Evolutionary conservation across 2,888 invertebrate species (phyloP), one percentile per base, ranked within the genome.

Genomic region (Lymantria monacha): DNA sequence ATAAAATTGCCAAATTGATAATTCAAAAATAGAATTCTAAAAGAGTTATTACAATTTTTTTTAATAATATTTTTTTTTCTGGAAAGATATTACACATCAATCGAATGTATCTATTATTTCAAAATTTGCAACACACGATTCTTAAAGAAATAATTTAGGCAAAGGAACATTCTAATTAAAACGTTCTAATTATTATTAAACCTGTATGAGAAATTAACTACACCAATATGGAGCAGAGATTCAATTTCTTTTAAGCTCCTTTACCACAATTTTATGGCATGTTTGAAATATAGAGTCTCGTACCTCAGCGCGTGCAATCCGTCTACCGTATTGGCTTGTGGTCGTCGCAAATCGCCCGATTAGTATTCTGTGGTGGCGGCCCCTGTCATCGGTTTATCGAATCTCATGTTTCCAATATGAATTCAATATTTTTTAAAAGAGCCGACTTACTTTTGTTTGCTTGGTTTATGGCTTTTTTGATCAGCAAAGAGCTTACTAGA

Each of bases 331-430:
- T 67, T 69, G 68, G 75, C 68, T 70, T 79, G 85, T 69, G 84
- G 85, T 81, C 61, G 65, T 61, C 59, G 72, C 75, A 81, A 85
- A 84, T 85, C 81, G 77, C 70, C 70, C 79, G 79, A 80, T 84
- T 81, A 83, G 81, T 80, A 83, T 81, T 79, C 75, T 80, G 83
- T 60, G 85, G 83, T 75, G 69, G 74, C 68, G 67, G 66, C 60
- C 63, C 59, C 69, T 77, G 76, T 82, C 81, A 76, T 77, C 76
- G 72, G 74, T 74, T 81, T 80, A 78, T 81, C 74, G 72, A 59
- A 63, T 71, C 68, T 67, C 69, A 63, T 75, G 75, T 76, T 79
- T 74, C 71, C 74, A 76, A 76, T 79, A 77, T 72, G 57, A 74
- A 70, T 67, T 72, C 69, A 66, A 72, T 71, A 70, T 71, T 66